These are phyloP conservation scores for Tapirus indicus DNA, from an alignment of 2,797 vertebrate genomes.

Conservation along the genomic window DNA sequence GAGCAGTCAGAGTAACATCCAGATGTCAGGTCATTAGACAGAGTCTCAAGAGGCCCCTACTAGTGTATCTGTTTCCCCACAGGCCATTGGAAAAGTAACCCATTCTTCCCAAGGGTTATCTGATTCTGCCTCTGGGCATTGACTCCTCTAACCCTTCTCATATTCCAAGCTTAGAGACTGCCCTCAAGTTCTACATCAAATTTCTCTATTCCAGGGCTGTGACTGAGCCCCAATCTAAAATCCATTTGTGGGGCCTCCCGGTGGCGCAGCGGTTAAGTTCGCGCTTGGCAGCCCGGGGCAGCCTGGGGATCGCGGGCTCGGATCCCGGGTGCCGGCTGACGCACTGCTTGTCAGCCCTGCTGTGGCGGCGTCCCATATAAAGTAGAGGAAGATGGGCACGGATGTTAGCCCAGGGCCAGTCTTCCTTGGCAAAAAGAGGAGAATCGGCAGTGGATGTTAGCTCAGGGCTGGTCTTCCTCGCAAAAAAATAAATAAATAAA, in stretches of 20 bases:
- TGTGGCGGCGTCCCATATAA: no score
- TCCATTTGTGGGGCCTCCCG: background rate
- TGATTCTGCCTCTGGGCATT: background rate
- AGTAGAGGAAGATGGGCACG: no score
- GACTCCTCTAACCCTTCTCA: background rate
- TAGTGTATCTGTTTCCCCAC: background rate
- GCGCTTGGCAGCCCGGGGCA: no score
- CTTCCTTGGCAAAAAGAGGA: no score
- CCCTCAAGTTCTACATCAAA: background rate
- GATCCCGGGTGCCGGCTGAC: no score
- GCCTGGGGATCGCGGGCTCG: no score
- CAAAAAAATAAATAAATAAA: no score
- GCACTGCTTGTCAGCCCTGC: no score
- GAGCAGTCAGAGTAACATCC: conserved; percentile 6
- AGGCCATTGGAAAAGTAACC: conserved; percentile 8
- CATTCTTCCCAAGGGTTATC: background rate
- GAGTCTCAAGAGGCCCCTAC: background rate
- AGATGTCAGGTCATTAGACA: conserved; percentile 15
- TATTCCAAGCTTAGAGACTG: background rate
- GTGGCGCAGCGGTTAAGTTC: no score
- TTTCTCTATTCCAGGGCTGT: background rate
- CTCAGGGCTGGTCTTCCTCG: no score
- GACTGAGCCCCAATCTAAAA: conserved; percentile 19
- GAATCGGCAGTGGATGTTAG: no score
- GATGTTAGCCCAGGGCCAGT: no score